Base-by-base conservation (phyloP, 2,888 invertebrate species). In the Dynastes hyllus region DNA sequence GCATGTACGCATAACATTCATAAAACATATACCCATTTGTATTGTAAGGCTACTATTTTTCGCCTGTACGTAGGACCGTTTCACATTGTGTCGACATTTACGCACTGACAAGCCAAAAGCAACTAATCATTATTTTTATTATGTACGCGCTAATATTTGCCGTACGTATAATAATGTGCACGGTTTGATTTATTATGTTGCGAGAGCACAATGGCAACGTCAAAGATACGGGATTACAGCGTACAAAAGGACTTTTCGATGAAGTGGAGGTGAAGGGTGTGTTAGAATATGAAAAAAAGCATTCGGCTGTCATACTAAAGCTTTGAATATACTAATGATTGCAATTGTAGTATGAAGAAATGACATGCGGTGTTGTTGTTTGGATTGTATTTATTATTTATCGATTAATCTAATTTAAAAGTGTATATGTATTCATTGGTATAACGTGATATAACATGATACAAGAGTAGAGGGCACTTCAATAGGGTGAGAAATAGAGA, bases 91-190 rank as follows among this genome's bases (percentile, higher is more conserved):
- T 79, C 77, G 76, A 77, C 70, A 79, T 76, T 77, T 69, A 69
- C 29, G 69, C 51, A 51, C 69, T 53, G 69, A 69, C 69, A 69
- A 29, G 69, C 51, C 79, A 58, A 63, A 45, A 50, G 76, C 69
- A 77, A 79, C 79, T 79, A 79, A 79, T 79, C 79, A 79, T 79
- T 79, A 79, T 79, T 79, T 79, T 79, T 79, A 79, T 79, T 79
- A 70, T 79, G 51, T 75, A 55, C 76, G 61, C 79, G 79, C 77
- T 77, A 79, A 79, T 79, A 79, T 79, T 79, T 79, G 79, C 79
- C 51, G 63, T 76, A 37, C 66, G 29, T 32, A 63, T 63, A 32
- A 69, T 69, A 69, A 69, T 69, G 51, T 67, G 40, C 65, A 40
- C 65, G 61, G 75, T 69, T 69, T 79, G 79, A 79, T 79, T 79